phyloP scores from a whole-genome alignment of 2,113 vertebrate species.

The Sus scrofa region T2T-Sscrofa CM000816.6:62791501-62792000 shows the following conservation, averaged over 20 bases:
- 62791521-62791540: background rate
- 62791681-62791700: slow-evolving; percentile 81
- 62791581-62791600: background rate
- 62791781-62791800: slow-evolving; percentile 71
- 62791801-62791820: slow-evolving; percentile 69
- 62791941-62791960: background rate
- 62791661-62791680: slow-evolving; percentile 83
- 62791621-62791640: slow-evolving; percentile 84
- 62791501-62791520: background rate
- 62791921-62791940: background rate
- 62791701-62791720: slow-evolving; percentile 82
- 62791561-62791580: background rate
- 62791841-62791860: slow-evolving; percentile 61
- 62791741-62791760: slow-evolving; percentile 81
- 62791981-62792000: slow-evolving; percentile 17
- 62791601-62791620: slow-evolving; percentile 69
- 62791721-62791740: slow-evolving; percentile 78
- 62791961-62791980: background rate
- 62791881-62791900: slow-evolving; percentile 49
- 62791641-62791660: slow-evolving; percentile 77
- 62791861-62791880: slow-evolving; percentile 38
- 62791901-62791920: background rate
- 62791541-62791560: background rate
- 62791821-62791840: slow-evolving; percentile 56
- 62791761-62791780: slow-evolving; percentile 81